Conservation (phyloP, 2,888 invertebrate genomes). For the Parnassius orleans region DNA sequence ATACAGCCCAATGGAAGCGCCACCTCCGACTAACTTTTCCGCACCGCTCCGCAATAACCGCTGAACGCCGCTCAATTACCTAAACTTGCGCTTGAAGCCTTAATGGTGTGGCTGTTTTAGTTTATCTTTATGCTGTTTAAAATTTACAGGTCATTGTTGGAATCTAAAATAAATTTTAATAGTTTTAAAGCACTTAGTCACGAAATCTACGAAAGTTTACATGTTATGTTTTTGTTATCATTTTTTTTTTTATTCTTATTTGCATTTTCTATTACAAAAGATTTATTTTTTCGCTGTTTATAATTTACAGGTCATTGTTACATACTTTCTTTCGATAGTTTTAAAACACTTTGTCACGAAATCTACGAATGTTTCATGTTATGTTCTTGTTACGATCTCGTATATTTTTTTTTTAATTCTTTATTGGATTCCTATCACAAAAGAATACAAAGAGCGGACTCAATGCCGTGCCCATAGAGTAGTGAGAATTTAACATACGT, state of each 20-base stretch:
- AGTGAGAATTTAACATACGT: no score
- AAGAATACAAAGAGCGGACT: no score
- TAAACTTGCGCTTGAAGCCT: not conserved
- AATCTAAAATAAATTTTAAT: no score
- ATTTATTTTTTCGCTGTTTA: not conserved
- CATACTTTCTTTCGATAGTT: not conserved
- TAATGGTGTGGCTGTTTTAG: not conserved
- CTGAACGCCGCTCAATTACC: not conserved
- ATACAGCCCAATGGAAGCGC: not conserved
- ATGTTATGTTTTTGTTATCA: no score
- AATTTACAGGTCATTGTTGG: not conserved
- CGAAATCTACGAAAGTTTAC: not conserved
- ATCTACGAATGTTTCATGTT: not conserved
- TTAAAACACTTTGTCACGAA: not conserved
- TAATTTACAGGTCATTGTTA: not conserved
- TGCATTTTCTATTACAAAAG: no score
- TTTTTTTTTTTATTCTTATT: no score
- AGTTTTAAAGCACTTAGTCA: not conserved
- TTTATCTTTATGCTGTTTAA: conserved; percentile 1
- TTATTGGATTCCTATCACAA: no score
- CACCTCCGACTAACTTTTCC: not conserved
- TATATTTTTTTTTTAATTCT: no score
- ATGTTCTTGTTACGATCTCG: no score
- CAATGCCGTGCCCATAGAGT: no score
- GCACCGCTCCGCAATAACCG: not conserved